Conservation (phyloP, 2,113 vertebrate genomes). For the Percopsis transmontana region DNA sequence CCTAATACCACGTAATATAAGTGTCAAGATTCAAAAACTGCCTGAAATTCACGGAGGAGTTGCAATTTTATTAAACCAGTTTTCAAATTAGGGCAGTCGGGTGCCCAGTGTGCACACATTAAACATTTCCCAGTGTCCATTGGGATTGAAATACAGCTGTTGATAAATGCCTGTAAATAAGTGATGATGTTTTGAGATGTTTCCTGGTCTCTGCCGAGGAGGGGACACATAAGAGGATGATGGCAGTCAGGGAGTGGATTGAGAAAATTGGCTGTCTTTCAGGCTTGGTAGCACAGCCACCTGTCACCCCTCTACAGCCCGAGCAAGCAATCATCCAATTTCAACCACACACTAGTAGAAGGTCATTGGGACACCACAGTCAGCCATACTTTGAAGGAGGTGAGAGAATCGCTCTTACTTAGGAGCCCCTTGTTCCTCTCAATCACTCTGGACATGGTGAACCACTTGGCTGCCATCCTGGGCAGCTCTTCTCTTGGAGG, state of each 20-base stretch:
- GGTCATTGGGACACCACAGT: conserved; percentile 71
- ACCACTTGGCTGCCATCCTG: conserved; percentile 37
- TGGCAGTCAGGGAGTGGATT: conserved; percentile 50
- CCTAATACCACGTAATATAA: conserved; percentile 33
- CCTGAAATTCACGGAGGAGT: conserved; percentile 15
- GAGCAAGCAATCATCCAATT: conserved; percentile 77
- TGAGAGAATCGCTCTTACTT: conserved; percentile 69
- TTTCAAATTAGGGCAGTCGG: conserved; percentile 30
- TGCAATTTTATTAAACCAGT: conserved; percentile 44
- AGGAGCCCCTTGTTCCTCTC: conserved; percentile 64
- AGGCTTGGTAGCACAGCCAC: conserved; percentile 72
- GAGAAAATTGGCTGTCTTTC: conserved; percentile 65
- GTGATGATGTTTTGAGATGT: conserved; percentile 69
- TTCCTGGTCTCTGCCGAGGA: conserved; percentile 57
- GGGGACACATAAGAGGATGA: conserved; percentile 32
- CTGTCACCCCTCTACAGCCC: conserved; percentile 75
- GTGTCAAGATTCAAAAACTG: conserved; percentile 31
- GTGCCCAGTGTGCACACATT: conserved; percentile 37
- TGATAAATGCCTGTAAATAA: conserved; percentile 67
- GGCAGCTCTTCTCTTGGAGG: conserved; percentile 14
- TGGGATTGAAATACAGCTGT: conserved; percentile 60
- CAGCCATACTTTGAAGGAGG: conserved; percentile 60
- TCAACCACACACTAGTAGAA: conserved; percentile 65
- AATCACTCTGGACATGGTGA: conserved; percentile 56
- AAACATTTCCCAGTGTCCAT: conserved; percentile 40